Evolutionary conservation across 2,797 vertebrate genomes (phyloP), one percentile per base, ranked within the genome.

Genomic region (Takifugu ocellatus): DNA sequence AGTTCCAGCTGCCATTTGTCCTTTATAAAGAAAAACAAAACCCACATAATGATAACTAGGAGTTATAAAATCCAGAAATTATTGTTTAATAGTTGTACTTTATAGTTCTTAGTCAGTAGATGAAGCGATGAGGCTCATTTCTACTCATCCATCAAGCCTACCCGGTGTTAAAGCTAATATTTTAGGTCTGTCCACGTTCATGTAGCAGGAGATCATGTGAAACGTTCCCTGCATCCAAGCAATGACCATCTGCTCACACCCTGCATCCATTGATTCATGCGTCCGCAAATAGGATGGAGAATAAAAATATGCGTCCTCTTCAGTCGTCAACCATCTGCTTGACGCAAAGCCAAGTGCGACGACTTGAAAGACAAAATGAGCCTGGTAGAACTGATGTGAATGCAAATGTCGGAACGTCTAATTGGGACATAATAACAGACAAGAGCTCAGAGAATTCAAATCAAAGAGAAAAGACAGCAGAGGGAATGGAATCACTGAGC

Each of bases 391-490:
- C 36, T 21, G 39, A 54, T n/a, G 56, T 12, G 50, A 31, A 11
- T 3, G 21, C 53, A 44, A 65, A 25, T 50, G 42, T 25, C 12
- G 51, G 16, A 56, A 3, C 11, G 29, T 51, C 16, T 58, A 61
- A 52, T 74, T 57, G 12, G 16, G 36, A 25, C 26, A 48, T 47
- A 61, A 79, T 46, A 54, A 54, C 54, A 81, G 54, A 71, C 51
- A 51, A 56, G 54, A 72, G 56, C 49, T 25, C 5, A 27, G 67
- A 63, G 56, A 68, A 66, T 74, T 56, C 9, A 62, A 75, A 79
- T 77, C 60, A 82, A 74, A 78, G 42, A 56, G 55, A 54, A 47
- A 45, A 66, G 64, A 46, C 8, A 74, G 74, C 56, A 54, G 53
- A 36, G 42, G 54, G 29, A 66, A 10, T 2, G 12, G 65, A 52